Evolutionary conservation across 2,797 vertebrate species (phyloP), one percentile per base, ranked within the genome.

Genomic region (Chelidonichthys spinosus): DNA sequence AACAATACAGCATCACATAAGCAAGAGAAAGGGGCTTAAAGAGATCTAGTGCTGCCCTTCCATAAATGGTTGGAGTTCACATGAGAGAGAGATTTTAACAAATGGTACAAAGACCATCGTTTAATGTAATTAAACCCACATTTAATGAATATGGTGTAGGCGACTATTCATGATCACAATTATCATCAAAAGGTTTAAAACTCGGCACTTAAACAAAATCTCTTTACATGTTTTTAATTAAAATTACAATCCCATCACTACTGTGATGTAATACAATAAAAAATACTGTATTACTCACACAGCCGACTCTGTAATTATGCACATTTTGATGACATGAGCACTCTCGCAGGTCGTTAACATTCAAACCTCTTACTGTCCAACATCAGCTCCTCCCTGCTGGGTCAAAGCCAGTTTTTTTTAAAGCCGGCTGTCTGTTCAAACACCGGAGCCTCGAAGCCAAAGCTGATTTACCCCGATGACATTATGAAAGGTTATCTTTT

Each of bases 1-100:
- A 68, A 58, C 59, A 61, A 50, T 37, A 55, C 35, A 52, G 36
- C 37, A 66, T 40, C 7, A 59, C 52, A 56, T 49, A 7, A 59
- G 33, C 9, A 40, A 39, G 4, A 63, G 4, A 58, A 62, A 69
- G 39, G 4, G 2, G 14, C 17, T 7, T 37, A 11, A 18, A 66
- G 11, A 35, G n/a, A 61, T 44, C 36, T 49, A 36, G 6, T 33
- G 6, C 32, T 50, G 8, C 17, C 18, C 52, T 37, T 65, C 4
- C 47, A 50, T 52, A 32, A 47, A 47, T 25, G 25, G 6, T 14
- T 5, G 3, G 6, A 11, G 13, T 36, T 52, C 11, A 17, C 32
- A 33, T 8, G 0, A 17, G 46, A 43, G 17, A 25, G 14, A 15
- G 8, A 37, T 6, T 8, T 13, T 3, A n/a, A 18, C 17, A 13